A percentile compares a stretch with the other conserved stretches of the same genome.
phyloP scores from a whole-genome alignment of 2,113 vertebrate genomes.

The Tetrax tetrax region DNA sequence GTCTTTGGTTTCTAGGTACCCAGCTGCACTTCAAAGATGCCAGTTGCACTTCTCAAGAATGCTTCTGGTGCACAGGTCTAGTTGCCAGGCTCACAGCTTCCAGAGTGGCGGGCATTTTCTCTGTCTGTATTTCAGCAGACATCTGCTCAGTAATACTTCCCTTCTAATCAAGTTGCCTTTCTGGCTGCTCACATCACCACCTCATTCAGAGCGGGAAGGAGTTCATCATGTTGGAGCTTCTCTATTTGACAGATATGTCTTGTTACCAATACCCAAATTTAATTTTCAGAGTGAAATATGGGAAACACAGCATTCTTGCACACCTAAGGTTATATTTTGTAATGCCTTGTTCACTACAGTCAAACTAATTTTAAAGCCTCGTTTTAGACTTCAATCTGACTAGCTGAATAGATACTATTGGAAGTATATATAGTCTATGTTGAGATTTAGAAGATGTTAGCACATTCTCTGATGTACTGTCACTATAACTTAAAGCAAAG shows the following conservation, averaged over 20 bases:
- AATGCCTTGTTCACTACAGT: neutral
- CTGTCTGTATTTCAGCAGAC: neutral
- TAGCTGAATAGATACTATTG: neutral
- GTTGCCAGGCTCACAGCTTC: neutral
- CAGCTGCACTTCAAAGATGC: neutral
- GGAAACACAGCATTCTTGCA: neutral
- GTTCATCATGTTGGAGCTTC: neutral
- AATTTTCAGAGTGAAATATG: neutral
- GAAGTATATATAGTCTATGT: neutral
- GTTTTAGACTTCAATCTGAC: neutral
- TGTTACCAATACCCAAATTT: neutral
- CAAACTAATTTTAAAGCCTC: neutral
- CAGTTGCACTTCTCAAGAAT: neutral
- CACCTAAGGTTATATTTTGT: neutral
- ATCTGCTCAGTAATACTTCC: neutral
- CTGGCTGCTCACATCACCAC: neutral
- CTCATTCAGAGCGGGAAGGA: neutral
- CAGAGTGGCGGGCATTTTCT: neutral
- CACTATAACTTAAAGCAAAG: neutral
- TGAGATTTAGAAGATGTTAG: neutral
- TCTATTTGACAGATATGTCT: neutral
- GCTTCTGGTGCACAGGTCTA: neutral
- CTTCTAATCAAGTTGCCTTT: neutral
- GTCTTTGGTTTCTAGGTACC: neutral
- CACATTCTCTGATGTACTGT: neutral